Evolutionary conservation across 2,888 invertebrate genomes (phyloP), one percentile per base, ranked within the genome.

Genomic region (Theodoxus fluviatilis): DNA sequence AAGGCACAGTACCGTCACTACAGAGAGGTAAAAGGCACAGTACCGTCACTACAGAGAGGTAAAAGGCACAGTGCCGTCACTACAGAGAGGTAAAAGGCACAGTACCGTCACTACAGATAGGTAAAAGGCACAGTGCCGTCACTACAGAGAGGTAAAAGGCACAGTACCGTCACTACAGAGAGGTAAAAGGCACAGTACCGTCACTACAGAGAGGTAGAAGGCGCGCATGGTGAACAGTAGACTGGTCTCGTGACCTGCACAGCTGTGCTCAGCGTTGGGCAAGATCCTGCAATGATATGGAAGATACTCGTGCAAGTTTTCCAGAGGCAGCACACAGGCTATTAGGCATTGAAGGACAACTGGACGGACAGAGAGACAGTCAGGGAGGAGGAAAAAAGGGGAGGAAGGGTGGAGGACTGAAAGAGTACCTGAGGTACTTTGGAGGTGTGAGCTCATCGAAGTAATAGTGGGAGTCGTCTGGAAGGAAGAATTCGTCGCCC

Each of bases 401-500:
- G n/a, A n/a, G n/a, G n/a, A n/a, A n/a, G n/a, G n/a, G n/a, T n/a
- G n/a, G n/a, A n/a, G n/a, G n/a, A n/a, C n/a, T n/a, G n/a, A n/a
- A n/a, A n/a, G n/a, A 15, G 25, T 76, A 81, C 83, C 79, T 77
- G 38, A 82, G 73, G 61, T 79, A 80, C 67, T 78, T 82, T 1
- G 77, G 75, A 52, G 78, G 79, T 40, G 55, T 66, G 0, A 83
- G 73, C 22, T 80, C 69, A 57, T 76, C 64, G 71, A 75, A 83
- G 72, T 79, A 84, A 69, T 78, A 81, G 61, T 79, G 76, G 2
- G 82, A 75, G 69, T 83, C 82, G 61, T 83, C 83, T 0, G 80
- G 77, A 65, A 82, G 75, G 72, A 83, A 84, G 73, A 82, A 83
- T 68, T 83, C 84, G 67, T 84, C 84, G 0, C 83, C 83, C 6